Evolutionary conservation across 2,113 vertebrate genomes (phyloP).

Genomic region (Hiodon tergisus): DNA sequence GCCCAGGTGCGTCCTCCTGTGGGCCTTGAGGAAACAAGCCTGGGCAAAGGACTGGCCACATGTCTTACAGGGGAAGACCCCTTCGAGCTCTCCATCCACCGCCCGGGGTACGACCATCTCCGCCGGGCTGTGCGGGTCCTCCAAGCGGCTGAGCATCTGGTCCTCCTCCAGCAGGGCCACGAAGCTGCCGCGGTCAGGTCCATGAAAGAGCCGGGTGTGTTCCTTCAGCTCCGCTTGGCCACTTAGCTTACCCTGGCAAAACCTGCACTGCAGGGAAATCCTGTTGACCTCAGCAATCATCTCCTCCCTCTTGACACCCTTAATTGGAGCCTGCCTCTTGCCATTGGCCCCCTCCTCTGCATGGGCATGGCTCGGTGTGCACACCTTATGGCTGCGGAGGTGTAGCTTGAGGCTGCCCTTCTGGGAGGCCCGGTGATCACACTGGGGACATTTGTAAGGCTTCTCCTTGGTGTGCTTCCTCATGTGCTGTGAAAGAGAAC

Average conservation of each 20-base stretch:
- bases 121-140: slow-evolving; percentile 82
- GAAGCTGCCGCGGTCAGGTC: slow-evolving; percentile 77
- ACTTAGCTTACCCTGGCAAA: slow-evolving; percentile 64
- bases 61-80: slow-evolving; percentile 82
- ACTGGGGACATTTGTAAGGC: slow-evolving; percentile 94
- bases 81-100: slow-evolving; percentile 33
- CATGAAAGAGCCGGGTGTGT: slow-evolving; percentile 66
- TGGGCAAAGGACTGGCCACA: slow-evolving; percentile 87
- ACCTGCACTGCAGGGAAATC: slow-evolving; percentile 52
- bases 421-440: slow-evolving; percentile 88
- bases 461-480: slow-evolving; percentile 87
- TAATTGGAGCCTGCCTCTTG: slow-evolving; percentile 71
- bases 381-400: slow-evolving; percentile 87
- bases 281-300: slow-evolving; percentile 24
- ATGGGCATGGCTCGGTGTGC: slow-evolving; percentile 74
- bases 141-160: slow-evolving; percentile 80
- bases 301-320: slow-evolving; percentile 75
- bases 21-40: slow-evolving; percentile 89
- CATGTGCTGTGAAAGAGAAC: slow-evolving; percentile 93
- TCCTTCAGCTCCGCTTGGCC: slow-evolving; percentile 64
- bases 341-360: slow-evolving; percentile 63
- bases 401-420: slow-evolving; percentile 95
- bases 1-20: slow-evolving; percentile 89
- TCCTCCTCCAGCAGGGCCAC: slow-evolving; percentile 73
- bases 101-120: slow-evolving; percentile 62